Percentiles rank a stretch among this genome's conserved stretches.
Conservation (phyloP, 2,797 vertebrate genomes). For the Galaxias olidus region DNA sequence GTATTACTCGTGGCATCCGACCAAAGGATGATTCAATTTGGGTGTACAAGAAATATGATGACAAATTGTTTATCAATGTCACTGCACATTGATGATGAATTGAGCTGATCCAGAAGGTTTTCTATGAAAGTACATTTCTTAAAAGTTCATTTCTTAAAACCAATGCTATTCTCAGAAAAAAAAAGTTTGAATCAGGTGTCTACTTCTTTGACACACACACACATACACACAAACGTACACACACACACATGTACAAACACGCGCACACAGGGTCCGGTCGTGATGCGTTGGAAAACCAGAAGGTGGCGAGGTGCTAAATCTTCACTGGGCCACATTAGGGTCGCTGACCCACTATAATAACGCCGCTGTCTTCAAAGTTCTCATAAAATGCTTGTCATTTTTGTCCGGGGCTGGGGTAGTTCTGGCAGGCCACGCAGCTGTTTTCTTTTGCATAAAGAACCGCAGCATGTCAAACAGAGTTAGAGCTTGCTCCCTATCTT, state of each 20-base stretch:
- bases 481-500: slow-evolving; percentile 24
- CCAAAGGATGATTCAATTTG: too few species aligned
- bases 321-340: slow-evolving; percentile 52
- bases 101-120: too few species aligned
- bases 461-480: slow-evolving; percentile 39
- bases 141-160: too few species aligned
- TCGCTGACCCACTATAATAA: slow-evolving; percentile 64
- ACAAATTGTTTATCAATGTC: too few species aligned
- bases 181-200: too few species aligned
- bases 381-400: slow-evolving; percentile 73
- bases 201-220: background rate
- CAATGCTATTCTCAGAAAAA: too few species aligned
- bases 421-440: slow-evolving; percentile 72
- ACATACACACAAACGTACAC: background rate
- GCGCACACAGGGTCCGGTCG: slow-evolving; percentile 15
- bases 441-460: slow-evolving; percentile 51
- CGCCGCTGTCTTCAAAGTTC: slow-evolving; percentile 66
- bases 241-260: slow-evolving; percentile 6
- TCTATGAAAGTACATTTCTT: too few species aligned
- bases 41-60: too few species aligned
- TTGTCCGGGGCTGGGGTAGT: slow-evolving; percentile 56
- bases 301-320: slow-evolving; percentile 68
- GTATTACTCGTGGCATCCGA: too few species aligned
- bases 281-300: slow-evolving; percentile 64
- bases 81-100: too few species aligned